Evolutionary conservation across 1,140 invertebrate species (phyloP).

Genomic region (Portunus trituberculatus): DNA sequence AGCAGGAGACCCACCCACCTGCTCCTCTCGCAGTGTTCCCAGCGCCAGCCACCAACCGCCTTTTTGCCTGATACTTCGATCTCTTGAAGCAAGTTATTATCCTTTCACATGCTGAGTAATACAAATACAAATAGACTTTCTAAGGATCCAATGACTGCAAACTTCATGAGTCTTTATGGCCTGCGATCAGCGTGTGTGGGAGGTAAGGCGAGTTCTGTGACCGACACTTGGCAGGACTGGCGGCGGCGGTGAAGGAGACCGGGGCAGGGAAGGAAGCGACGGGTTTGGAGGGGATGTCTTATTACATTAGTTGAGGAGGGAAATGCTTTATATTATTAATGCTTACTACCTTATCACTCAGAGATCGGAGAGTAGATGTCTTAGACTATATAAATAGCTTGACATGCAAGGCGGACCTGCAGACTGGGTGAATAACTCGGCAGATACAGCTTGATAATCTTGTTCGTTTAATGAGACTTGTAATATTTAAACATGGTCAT

Average conservation of each 20-base stretch:
- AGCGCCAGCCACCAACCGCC: neutral
- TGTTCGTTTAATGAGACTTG: too few relatives aligned
- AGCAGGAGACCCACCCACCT: conserved; percentile 35
- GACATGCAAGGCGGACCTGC: neutral
- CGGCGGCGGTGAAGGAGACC: neutral
- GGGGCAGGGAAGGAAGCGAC: too few relatives aligned
- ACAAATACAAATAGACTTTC: neutral
- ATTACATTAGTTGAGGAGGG: neutral
- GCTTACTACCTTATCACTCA: neutral
- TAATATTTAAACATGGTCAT: too few relatives aligned
- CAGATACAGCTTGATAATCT: too few relatives aligned
- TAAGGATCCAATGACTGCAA: too few relatives aligned
- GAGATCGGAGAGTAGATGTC: neutral
- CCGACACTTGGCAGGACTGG: neutral
- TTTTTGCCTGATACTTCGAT: neutral
- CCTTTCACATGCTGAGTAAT: neutral
- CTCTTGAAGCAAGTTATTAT: neutral
- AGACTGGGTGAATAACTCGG: too few relatives aligned
- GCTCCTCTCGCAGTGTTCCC: neutral
- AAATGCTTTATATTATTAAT: neutral
- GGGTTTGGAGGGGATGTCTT: neutral
- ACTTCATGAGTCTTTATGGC: too few relatives aligned
- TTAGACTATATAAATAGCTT: neutral
- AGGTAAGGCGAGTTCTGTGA: too few relatives aligned
- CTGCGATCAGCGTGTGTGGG: too few relatives aligned